Evolutionary conservation across 2,113 vertebrate genomes (phyloP).

Genomic region (Xiphias gladius): DNA sequence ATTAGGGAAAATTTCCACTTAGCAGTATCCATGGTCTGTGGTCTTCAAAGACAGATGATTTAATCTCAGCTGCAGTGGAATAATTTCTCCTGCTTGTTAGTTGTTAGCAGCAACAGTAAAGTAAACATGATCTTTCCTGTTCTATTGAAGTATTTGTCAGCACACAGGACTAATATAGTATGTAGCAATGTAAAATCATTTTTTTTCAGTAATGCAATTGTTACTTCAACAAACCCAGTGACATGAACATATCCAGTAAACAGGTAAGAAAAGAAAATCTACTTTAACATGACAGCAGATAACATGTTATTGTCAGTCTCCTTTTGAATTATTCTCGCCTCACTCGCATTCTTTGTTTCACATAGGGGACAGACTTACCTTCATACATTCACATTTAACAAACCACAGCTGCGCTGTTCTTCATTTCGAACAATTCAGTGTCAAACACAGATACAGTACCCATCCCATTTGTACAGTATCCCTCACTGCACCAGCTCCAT

Average conservation of each 20-base stretch:
- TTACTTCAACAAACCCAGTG: background rate
- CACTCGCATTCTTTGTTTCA: background rate
- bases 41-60: constrained; percentile 55
- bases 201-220: constrained; percentile 8
- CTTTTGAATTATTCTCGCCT: background rate
- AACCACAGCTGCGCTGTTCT: background rate
- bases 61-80: constrained; percentile 26
- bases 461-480: constrained; percentile 2
- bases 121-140: constrained; percentile 22
- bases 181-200: background rate
- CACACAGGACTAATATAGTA: background rate
- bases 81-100: constrained; percentile 27
- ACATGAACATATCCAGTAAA: background rate
- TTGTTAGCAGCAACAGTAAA: constrained; percentile 25
- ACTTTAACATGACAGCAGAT: background rate
- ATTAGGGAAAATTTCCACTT: constrained; percentile 50
- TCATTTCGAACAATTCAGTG: background rate
- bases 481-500: constrained; percentile 20
- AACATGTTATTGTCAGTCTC: background rate
- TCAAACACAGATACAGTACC: background rate
- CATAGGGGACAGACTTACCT: background rate
- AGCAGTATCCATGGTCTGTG: constrained; percentile 10
- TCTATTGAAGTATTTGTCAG: constrained; percentile 12
- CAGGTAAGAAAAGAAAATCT: background rate
- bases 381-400: background rate